phyloP scores from a whole-genome alignment of 2,113 vertebrate species.

The Stigmatopora nigra region DNA sequence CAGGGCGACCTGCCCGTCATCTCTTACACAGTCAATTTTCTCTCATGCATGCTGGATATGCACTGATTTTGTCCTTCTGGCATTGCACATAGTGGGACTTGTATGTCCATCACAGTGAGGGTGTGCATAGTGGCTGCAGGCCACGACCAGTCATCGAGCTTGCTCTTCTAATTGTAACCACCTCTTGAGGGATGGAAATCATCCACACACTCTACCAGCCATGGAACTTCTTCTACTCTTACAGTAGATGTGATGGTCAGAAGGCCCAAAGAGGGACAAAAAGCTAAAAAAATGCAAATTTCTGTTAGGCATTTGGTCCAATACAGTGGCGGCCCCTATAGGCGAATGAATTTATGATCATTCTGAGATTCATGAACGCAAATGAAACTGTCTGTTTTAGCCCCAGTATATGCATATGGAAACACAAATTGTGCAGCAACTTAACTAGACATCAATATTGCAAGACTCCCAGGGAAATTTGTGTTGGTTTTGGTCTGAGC shows the following conservation, averaged over 20 bases:
- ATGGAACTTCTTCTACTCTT: slow-evolving; percentile 47
- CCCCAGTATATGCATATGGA: no score
- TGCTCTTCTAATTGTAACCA: slow-evolving; percentile 73
- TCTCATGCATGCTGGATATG: slow-evolving; percentile 22
- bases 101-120: slow-evolving; percentile 24
- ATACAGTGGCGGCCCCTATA: no score
- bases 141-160: slow-evolving; percentile 66
- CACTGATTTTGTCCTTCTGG: slow-evolving; percentile 55
- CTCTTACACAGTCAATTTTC: slow-evolving; percentile 28
- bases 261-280: neutral
- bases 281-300: neutral
- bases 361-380: no score
- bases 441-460: no score
- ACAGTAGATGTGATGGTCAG: slow-evolving; percentile 3
- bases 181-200: slow-evolving; percentile 69
- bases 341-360: no score
- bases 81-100: slow-evolving; percentile 20
- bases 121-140: slow-evolving; percentile 60
- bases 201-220: slow-evolving; percentile 53
- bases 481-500: neutral
- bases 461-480: no score
- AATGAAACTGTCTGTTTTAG: no score
- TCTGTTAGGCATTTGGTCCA: no score
- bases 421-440: no score
- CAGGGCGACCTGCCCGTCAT: slow-evolving; percentile 60